Base-by-base conservation (phyloP, 2,113 vertebrate species). In the Chaetura pelagica region DNA sequence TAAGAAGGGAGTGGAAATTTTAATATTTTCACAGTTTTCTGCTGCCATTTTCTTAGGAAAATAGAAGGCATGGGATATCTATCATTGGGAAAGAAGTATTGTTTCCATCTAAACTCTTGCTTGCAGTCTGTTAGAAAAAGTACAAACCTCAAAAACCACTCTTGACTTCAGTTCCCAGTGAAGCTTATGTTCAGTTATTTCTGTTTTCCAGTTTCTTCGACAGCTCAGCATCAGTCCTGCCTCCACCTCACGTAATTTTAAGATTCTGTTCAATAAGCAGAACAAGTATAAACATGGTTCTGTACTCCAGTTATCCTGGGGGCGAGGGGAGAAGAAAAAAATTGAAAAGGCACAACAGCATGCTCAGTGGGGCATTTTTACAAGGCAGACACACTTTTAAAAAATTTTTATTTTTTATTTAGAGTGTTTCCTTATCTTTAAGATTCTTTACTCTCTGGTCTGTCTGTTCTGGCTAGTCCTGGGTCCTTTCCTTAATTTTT, bases 241-340 rank as follows among this genome's bases (percentile, higher is more conserved):
- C 92, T 93, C 93, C 90, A 82, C 71, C 87, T 94, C 68, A 74
- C 29, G 26, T 30, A 69, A 66, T 93, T 93, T 89, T 82, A 84
- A 87, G 78, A 89, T 89, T 77, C 44, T 67, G 40, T 91, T 97
- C 72, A 95, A 71, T 91, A 91, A 93, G 82, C 71, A 94, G 82
- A 93, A 74, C 52, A 82, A 96, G 93, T 95, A 80, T 63, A 78
- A 85, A 75, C 71, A 88, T 54, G 35, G n/a, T 44, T 91, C 58
- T 84, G n/a, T 89, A 52, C 48, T 87, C 52, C 38, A 78, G 34
- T 78, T 82, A 69, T 76, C 54, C 10, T 14, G 21, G 14, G 6
- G 3, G 14, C 10, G 8, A 21, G 21, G 19, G 46, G 3, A 44
- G 12, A 15, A 15, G 10, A 59, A 10, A 11, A 75, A 49, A 73